A percentile compares a stretch with the other conserved stretches of the same genome.
phyloP scores from a whole-genome alignment of 2,888 invertebrate genomes.

The Kryphioiulus occultus region DNA sequence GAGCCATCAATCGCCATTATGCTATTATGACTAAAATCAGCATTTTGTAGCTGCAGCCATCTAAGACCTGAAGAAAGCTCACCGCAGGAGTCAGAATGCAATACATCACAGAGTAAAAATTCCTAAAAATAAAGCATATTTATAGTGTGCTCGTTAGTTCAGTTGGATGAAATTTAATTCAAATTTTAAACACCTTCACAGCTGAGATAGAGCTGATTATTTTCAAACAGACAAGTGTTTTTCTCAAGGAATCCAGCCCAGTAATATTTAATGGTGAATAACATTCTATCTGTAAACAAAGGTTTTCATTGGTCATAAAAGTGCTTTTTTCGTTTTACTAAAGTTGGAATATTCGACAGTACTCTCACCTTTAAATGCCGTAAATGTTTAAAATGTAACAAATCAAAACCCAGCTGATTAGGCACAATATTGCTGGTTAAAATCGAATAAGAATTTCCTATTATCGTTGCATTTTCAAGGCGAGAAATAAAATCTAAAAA shows the following conservation, averaged over 20 bases:
- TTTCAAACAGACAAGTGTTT: slow-evolving; percentile 13
- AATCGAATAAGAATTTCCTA: slow-evolving; percentile 39
- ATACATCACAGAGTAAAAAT: slow-evolving; percentile 51
- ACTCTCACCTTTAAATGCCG: slow-evolving; percentile 35
- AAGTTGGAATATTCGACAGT: neutral
- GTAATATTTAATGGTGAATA: slow-evolving; percentile 35
- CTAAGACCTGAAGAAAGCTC: slow-evolving; percentile 17
- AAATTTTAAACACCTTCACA: slow-evolving; percentile 11
- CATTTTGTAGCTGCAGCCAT: slow-evolving; percentile 46
- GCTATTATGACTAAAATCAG: slow-evolving; percentile 49
- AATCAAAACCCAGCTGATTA: slow-evolving; percentile 51
- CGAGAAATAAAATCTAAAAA: slow-evolving; percentile 51
- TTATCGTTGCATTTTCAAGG: slow-evolving; percentile 41
- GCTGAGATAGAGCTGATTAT: neutral
- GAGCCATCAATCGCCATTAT: slow-evolving; percentile 47
- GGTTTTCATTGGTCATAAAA: neutral
- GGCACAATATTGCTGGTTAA: slow-evolving; percentile 51
- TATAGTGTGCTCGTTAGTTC: no score
- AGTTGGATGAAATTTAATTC: neutral
- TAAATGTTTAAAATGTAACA: slow-evolving; percentile 48
- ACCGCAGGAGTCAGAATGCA: slow-evolving; percentile 44
- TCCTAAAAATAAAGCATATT: slow-evolving; percentile 48
- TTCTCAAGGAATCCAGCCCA: slow-evolving; percentile 15
- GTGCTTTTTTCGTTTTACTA: neutral
- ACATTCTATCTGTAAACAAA: slow-evolving; percentile 33